These are phyloP conservation scores for Lysandra coridon DNA, from an alignment of 2,888 invertebrate genomes.

Conservation along the genomic window DNA sequence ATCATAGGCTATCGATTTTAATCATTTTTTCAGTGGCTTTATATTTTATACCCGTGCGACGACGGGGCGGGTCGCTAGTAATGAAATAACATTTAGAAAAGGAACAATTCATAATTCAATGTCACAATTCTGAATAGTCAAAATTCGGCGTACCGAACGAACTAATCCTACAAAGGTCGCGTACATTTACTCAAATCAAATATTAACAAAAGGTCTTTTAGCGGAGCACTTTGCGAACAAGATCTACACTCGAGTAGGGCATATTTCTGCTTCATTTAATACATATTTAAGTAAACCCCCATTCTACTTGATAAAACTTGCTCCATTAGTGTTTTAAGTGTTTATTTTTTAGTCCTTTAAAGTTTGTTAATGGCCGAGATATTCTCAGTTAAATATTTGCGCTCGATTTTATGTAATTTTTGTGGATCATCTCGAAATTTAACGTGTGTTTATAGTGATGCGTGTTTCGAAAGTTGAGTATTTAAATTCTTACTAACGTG, in stretches of 20 bases:
- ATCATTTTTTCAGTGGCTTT: no score
- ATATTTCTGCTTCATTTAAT: slow-evolving; percentile 23
- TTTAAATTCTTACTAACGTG: no score
- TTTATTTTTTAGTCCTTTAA: slow-evolving; percentile 39
- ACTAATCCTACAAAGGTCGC: slow-evolving; percentile 25
- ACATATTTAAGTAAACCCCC: slow-evolving; percentile 25
- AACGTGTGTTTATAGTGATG: not conserved
- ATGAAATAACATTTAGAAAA: not conserved
- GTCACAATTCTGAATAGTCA: slow-evolving; percentile 16
- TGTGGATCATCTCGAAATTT: not conserved
- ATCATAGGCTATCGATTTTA: no score
- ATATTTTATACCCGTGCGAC: no score
- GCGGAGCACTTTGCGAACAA: slow-evolving; percentile 29
- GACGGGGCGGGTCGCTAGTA: no score
- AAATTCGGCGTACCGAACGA: not conserved
- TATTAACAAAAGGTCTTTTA: slow-evolving; percentile 34
- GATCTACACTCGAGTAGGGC: slow-evolving; percentile 24
- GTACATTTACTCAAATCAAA: slow-evolving; percentile 32
- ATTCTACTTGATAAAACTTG: slow-evolving; percentile 35
- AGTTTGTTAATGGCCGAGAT: slow-evolving; percentile 39
- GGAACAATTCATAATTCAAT: not conserved
- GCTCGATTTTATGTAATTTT: slow-evolving; percentile 34
- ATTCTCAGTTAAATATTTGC: slow-evolving; percentile 38
- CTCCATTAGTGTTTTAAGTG: slow-evolving; percentile 40
- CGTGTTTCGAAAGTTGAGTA: no score